phyloP scores from a whole-genome alignment of 2,888 invertebrate genomes.

The Charanyca ferruginea region DNA sequence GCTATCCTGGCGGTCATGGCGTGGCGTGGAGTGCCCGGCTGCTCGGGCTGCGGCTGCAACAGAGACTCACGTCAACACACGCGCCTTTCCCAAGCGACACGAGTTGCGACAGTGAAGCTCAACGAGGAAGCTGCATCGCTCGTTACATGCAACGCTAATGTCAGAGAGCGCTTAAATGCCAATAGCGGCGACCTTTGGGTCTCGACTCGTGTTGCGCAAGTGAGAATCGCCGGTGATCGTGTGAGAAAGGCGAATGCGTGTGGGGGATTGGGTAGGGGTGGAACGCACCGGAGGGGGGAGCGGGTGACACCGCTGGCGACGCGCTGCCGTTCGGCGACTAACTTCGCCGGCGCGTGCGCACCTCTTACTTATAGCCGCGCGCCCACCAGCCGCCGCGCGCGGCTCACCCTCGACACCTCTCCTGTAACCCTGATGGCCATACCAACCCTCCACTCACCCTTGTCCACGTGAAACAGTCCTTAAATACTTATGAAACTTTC shows the following conservation, averaged over 20 bases:
- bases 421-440: conserved; percentile 48
- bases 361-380: conserved; percentile 90
- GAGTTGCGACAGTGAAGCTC: conserved; percentile 89
- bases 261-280: conserved; percentile 73
- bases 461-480: not conserved
- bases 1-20: conserved; percentile 85
- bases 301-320: conserved; percentile 83
- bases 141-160: conserved; percentile 90
- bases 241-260: conserved; percentile 87
- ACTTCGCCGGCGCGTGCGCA: conserved; percentile 87
- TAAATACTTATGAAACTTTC: conserved; percentile 3
- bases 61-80: conserved; percentile 88
- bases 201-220: conserved; percentile 88
- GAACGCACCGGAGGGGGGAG: conserved; percentile 81
- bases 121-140: conserved; percentile 90
- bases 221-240: conserved; percentile 86
- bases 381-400: conserved; percentile 74
- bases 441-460: conserved; percentile 48
- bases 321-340: conserved; percentile 89
- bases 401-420: conserved; percentile 51
- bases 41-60: conserved; percentile 86
- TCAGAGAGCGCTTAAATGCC: conserved; percentile 91
- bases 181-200: conserved; percentile 90
- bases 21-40: conserved; percentile 75
- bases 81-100: conserved; percentile 89